Evolutionary conservation across 2,888 invertebrate species (phyloP), one percentile per base, ranked within the genome.

Genomic region (Deilephila porcellus): DNA sequence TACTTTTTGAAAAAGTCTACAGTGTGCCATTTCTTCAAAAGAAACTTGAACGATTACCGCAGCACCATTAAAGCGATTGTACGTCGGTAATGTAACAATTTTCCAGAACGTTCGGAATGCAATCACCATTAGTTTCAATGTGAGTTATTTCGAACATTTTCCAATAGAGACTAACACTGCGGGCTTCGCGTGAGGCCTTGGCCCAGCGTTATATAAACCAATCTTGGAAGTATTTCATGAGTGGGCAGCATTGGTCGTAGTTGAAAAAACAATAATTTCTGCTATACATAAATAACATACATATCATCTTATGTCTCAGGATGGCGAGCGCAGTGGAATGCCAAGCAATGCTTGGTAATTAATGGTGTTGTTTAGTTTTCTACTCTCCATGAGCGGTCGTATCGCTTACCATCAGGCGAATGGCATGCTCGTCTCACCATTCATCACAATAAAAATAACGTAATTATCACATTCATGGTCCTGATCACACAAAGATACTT

Each of bases 131-230:
- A 67, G 20, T 14, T 17, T 20, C 25, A 17, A 67, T 52, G 52
- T 45, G 17, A 32, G 34, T 19, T 67, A 67, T 52, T 52, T 20
- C 67, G 17, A 45, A 52, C 25, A 67, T 67, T 67, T 67, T 67
- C 45, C 67, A 52, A 67, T 67, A 29, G 45, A 14, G 34, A 6
- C n/a, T 17, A 34, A 63, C 19, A 67, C 25, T 14, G 67, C 45
- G n/a, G 34, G 34, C 34, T 37, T 70, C 73, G 56, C 62, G 71
- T 70, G 60, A 11, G 34, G 8, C 56, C 67, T 45, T 67, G 67
- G 45, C 45, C 67, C 25, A 19, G 32, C 52, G 17, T 32, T 19
- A 45, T 52, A 25, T 6, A 14, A 32, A 52, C 20, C 14, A 52
- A 67, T 67, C 17, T 25, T 52, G 45, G 25, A 52, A 45, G 14